Conservation (phyloP, 1,140 invertebrate genomes). For the Leptinotarsa undecemlineata region DNA sequence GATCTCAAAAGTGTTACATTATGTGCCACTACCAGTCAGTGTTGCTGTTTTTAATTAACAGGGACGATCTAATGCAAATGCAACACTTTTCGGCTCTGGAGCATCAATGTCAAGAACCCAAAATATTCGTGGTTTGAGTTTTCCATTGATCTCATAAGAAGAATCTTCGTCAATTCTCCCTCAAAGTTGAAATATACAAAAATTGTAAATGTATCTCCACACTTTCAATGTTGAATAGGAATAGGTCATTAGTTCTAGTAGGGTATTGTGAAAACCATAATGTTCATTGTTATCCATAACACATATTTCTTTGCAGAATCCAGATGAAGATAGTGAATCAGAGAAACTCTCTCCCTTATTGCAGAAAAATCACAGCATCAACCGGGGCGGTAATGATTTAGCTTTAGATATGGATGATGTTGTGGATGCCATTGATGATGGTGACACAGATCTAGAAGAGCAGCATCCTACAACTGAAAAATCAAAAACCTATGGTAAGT, state of each 20-base stretch:
- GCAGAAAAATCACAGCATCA: conserved; percentile 42
- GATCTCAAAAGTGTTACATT: no score
- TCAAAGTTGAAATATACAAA: neutral
- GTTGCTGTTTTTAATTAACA: no score
- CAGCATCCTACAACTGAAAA: conserved; percentile 34
- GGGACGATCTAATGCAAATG: no score
- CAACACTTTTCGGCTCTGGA: no score
- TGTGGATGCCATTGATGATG: conserved; percentile 62
- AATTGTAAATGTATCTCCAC: neutral
- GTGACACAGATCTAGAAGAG: conserved; percentile 55
- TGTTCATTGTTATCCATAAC: no score
- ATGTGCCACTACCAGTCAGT: no score
- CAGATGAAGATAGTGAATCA: conserved; percentile 79
- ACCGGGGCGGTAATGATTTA: conserved; percentile 37
- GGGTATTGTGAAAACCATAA: neutral
- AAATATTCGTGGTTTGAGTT: no score
- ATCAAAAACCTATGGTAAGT: conserved; percentile 36
- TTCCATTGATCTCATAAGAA: no score
- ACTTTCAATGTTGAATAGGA: neutral
- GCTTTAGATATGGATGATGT: conserved; percentile 57
- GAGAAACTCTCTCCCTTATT: conserved; percentile 78
- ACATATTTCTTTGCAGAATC: conserved; percentile 30
- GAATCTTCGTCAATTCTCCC: no score
- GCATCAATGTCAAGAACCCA: no score
- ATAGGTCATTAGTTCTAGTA: neutral